A percentile compares a stretch with the other conserved stretches of the same genome.
phyloP scores from a whole-genome alignment of 2,797 vertebrate species.

The Crypturellus tataupa region DNA sequence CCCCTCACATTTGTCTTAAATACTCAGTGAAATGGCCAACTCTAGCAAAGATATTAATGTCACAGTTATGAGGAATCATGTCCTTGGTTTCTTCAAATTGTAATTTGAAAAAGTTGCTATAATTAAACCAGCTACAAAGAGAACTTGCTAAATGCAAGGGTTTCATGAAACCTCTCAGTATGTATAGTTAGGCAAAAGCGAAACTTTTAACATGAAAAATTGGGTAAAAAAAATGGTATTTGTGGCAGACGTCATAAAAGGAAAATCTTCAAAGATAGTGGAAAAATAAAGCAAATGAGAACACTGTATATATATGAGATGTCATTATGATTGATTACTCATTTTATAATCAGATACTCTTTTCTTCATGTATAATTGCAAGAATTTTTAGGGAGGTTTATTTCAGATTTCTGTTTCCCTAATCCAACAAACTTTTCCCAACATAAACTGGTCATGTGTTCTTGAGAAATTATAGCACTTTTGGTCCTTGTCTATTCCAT shows the following conservation, averaged over 20 bases:
- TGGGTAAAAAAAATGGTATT: background rate
- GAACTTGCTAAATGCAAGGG: background rate
- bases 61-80: slow-evolving; percentile 5
- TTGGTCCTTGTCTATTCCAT: background rate
- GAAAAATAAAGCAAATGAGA: background rate
- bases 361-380: background rate
- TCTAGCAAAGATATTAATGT: slow-evolving; percentile 16
- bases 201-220: background rate
- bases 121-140: background rate
- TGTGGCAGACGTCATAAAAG: background rate
- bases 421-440: background rate
- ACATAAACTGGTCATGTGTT: background rate
- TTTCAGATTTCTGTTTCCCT: background rate
- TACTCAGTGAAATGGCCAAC: slow-evolving; percentile 15
- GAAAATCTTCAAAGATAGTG: background rate
- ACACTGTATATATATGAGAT: rapidly evolving
- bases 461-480: background rate
- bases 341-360: background rate
- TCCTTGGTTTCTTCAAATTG: slow-evolving; percentile 22
- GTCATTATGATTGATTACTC: background rate
- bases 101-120: background rate
- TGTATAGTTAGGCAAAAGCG: background rate
- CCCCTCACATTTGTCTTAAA: slow-evolving; percentile 7
- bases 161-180: background rate
- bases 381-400: background rate